Conservation (phyloP, 2,797 vertebrate genomes). For the Alauda arvensis region DNA sequence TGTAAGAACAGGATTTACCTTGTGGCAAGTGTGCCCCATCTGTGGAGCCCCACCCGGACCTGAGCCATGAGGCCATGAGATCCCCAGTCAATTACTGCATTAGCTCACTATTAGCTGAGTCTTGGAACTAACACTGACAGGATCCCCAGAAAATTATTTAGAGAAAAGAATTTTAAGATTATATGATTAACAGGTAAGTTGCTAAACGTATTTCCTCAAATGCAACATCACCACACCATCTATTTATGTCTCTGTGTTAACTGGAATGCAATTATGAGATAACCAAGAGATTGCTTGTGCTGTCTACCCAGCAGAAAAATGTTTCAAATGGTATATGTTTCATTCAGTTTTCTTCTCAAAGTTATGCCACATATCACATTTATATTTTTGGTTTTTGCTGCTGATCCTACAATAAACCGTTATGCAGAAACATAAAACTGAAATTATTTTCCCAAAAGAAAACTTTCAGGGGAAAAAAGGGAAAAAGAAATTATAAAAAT, state of each 20-base stretch:
- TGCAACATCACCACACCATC: background rate
- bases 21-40: background rate
- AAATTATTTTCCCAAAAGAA: background rate
- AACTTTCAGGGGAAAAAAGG: background rate
- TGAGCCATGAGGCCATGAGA: background rate
- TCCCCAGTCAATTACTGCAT: background rate
- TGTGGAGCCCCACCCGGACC: background rate
- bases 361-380: background rate
- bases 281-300: background rate
- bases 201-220: background rate
- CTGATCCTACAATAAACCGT: background rate
- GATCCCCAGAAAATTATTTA: background rate
- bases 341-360: background rate
- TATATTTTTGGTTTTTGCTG: background rate
- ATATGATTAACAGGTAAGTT: background rate
- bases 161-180: background rate
- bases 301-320: background rate
- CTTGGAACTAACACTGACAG: background rate
- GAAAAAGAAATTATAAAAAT: background rate
- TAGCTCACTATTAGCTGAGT: background rate
- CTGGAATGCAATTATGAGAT: background rate
- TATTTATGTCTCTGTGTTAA: background rate
- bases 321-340: background rate
- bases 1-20: background rate
- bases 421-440: background rate